phyloP scores from a whole-genome alignment of 2,113 vertebrate species.

The Varanus salvator region DNA sequence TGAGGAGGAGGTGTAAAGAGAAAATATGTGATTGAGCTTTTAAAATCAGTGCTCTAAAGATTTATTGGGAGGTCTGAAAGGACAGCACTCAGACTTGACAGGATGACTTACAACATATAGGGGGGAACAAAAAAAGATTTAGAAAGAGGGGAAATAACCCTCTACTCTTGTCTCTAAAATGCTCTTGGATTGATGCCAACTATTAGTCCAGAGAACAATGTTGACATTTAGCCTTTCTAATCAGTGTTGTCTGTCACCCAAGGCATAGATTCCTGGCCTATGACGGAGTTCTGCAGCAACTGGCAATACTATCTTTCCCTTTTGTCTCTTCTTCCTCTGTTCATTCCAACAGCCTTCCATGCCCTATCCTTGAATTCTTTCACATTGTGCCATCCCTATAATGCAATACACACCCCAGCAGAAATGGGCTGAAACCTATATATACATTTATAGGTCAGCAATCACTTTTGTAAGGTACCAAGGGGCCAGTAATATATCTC shows the following conservation, averaged over 20 bases:
- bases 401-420: not conserved
- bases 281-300: conserved; percentile 45
- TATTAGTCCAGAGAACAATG: conserved; percentile 73
- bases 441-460: not conserved
- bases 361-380: not conserved
- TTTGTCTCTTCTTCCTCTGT: not conserved
- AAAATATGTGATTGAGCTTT: conserved; percentile 53
- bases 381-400: not conserved
- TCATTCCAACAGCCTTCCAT: not conserved
- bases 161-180: conserved; percentile 59
- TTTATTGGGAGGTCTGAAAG: conserved; percentile 66
- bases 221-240: conserved; percentile 74
- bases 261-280: conserved; percentile 68
- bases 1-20: conserved; percentile 40
- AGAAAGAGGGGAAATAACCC: conserved; percentile 52
- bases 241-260: conserved; percentile 61
- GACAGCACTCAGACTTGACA: conserved; percentile 68
- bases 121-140: conserved; percentile 14
- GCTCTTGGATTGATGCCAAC: conserved; percentile 66
- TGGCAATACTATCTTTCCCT: not conserved
- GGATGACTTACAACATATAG: conserved; percentile 56
- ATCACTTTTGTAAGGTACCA: not conserved
- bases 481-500: accelerated
- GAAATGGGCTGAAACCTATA: not conserved
- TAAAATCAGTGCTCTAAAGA: conserved; percentile 61